Evolutionary conservation across 1,140 invertebrate genomes (phyloP), one percentile per base, ranked within the genome.

Genomic region (Saxidomus purpurata): DNA sequence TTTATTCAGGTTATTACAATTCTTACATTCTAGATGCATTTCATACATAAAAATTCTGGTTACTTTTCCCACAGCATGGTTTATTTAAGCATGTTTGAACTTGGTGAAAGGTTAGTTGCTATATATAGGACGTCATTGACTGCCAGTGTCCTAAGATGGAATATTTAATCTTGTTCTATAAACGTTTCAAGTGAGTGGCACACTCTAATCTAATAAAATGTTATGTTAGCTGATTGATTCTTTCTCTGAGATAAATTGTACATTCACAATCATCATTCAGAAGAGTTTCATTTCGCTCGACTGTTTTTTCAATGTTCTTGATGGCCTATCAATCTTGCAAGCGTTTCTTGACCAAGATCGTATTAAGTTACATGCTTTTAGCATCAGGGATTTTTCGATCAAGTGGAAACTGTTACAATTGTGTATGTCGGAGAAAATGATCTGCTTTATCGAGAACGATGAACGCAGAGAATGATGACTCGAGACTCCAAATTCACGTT

Each of bases 171-270:
- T 47, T 52, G 36, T n/a, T 15, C 76, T 55, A 79, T 79, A 55
- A 79, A 52, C 6, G 15, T 11, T 25, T 17, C n/a, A 15, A 43
- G 15, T 2, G 76, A 40, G 28, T 55, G 49, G 28, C 25, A n/a
- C 6, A 1, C 3, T 36, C n/a, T 49, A 79, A 79, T 79, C 76
- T 38, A 79, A 79, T 79, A 79, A 79, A 79, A 79, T 49, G 11
- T 55, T 40, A 38, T 47, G 36, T 79, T 49, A 15, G 13, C 28
- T 55, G 49, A 79, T 79, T 52, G 76, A 79, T 55, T 36, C 34
- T 79, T 52, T 79, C 36, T 49, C 3, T 55, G 4, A 22, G 76
- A 79, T 79, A 79, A 79, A 79, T 79, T 79, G 76, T 36, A 47
- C 76, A 79, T 43, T 52, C 36, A 31, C 49, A 31, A 15, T 47